Evolutionary conservation across 2,888 invertebrate species (phyloP).

Genomic region (Drosophila rubida): DNA sequence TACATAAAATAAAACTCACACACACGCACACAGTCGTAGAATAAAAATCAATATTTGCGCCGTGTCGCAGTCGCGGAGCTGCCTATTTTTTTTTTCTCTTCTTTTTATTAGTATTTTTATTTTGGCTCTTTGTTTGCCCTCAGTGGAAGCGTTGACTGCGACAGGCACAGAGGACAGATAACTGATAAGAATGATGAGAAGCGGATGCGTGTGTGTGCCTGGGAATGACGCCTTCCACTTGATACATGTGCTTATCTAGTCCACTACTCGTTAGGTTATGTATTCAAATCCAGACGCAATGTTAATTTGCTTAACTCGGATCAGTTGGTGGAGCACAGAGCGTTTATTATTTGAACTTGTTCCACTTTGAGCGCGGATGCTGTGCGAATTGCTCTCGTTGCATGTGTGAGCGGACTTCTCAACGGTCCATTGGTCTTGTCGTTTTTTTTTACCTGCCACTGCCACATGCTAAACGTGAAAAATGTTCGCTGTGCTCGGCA

Average conservation of each 20-base stretch:
- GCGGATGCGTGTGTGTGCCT: constrained; percentile 43
- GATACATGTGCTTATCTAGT: background rate
- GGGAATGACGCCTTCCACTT: constrained; percentile 32
- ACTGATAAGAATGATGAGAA: constrained; percentile 57
- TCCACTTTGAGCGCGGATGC: constrained; percentile 31
- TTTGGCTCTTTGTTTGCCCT: constrained; percentile 30
- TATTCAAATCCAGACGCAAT: constrained; percentile 10
- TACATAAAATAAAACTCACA: constrained; percentile 47
- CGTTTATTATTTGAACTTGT: constrained; percentile 29
- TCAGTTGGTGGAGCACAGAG: background rate
- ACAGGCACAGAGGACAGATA: constrained; percentile 22
- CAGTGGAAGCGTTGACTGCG: constrained; percentile 20
- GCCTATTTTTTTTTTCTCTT: constrained; percentile 9
- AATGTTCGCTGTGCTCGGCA: constrained; percentile 24
- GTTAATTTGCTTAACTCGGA: constrained; percentile 19
- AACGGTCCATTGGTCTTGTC: constrained; percentile 33
- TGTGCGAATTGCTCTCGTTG: constrained; percentile 8
- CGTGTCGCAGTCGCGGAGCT: constrained; percentile 58
- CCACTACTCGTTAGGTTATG: constrained; percentile 3
- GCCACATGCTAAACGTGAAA: constrained; percentile 48
- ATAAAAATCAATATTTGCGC: constrained; percentile 75
- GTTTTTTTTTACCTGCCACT: constrained; percentile 26
- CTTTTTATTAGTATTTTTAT: constrained; percentile 50
- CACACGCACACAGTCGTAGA: constrained; percentile 29
- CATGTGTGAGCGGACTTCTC: constrained; percentile 9